phyloP scores from a whole-genome alignment of 1,140 invertebrate species.

The Philotrypesis tridentata region DNA sequence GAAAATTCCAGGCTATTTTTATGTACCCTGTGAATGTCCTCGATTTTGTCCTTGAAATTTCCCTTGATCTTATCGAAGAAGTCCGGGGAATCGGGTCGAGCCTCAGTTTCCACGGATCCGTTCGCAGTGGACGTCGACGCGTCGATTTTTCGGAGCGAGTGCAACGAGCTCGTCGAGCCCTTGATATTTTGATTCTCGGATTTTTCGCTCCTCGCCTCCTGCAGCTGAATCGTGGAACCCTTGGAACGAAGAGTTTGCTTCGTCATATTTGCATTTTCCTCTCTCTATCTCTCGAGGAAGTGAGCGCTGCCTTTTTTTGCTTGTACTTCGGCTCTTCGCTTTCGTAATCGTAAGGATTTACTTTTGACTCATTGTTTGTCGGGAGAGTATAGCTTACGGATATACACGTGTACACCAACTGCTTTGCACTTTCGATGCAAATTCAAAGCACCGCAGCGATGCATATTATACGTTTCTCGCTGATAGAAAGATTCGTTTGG shows the following conservation, averaged over 20 bases:
- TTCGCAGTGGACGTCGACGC: neutral
- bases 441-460: neutral
- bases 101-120: neutral
- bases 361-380: too few relatives aligned
- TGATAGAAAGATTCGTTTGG: too few relatives aligned
- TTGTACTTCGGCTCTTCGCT: neutral
- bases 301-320: neutral
- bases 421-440: too few relatives aligned
- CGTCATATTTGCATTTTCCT: neutral
- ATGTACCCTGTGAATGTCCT: conserved; percentile 76
- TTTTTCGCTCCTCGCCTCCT: conserved; percentile 9
- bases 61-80: conserved; percentile 76
- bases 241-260: neutral
- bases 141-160: neutral
- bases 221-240: conserved; percentile 6
- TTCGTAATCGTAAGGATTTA: too few relatives aligned
- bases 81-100: conserved; percentile 56
- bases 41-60: conserved; percentile 75
- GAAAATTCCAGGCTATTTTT: too few relatives aligned
- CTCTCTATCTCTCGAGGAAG: neutral
- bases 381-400: neutral
- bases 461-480: too few relatives aligned
- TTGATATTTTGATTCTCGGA: neutral
- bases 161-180: conserved; percentile 5
- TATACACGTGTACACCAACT: neutral